Base-by-base conservation (phyloP, 2,888 invertebrate genomes). In the Calephelis perditalis region DNA sequence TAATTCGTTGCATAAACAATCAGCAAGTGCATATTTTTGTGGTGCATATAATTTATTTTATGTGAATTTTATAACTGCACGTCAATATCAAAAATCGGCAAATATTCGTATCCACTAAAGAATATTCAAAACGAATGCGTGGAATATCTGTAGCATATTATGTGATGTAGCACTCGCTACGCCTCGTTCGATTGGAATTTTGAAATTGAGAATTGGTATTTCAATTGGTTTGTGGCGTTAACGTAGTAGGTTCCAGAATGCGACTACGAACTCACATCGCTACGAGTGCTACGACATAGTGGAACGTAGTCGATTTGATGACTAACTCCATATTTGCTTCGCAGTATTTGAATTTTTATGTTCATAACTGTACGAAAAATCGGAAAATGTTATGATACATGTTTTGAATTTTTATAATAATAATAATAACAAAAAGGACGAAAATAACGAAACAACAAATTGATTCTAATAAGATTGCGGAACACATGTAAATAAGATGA, bases 171-270 rank as follows among this genome's bases (percentile, higher is more conserved):
- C 68, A 66, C 71, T 68, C 64, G 68, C 71, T 70, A 72, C 75
- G 71, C 75, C 74, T 76, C 74, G 66, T 65, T 68, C 69, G 73
- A 76, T 74, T 74, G 76, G 74, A 75, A 83, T 78, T 77, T 74
- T 73, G 73, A 77, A 79, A 77, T 77, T 73, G 76, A 72, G 77
- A 80, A 76, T 74, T 65, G 77, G 79, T 79, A 81, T 81, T 83
- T 77, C 75, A 79, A 83, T 81, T 80, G 77, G 76, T 76, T 80
- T 74, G 77, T 70, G 73, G 76, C 76, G 78, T 77, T 77, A 74
- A 75, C 70, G 73, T 73, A 57, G 60, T 56, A 58, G 58, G 56
- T 59, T 49, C 62, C 62, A 63, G 64, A 58, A 61, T 62, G 60
- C 57, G 58, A 56, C 63, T 57, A 57, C 59, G 60, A 35, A 40